Base-by-base conservation (phyloP, 2,113 vertebrate species). In the Semicossyphus pulcher region DNA sequence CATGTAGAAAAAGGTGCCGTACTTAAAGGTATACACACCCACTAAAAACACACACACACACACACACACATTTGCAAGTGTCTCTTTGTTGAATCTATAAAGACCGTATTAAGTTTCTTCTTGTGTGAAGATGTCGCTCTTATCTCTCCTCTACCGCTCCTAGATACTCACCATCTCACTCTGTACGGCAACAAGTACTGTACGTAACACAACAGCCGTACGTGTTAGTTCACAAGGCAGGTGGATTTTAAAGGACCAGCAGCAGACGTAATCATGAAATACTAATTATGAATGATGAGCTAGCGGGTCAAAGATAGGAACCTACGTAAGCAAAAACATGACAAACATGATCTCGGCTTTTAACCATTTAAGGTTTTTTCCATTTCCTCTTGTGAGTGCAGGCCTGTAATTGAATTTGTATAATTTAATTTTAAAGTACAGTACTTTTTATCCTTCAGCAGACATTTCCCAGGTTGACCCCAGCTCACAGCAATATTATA, bases 41-140 rank as follows among this genome's bases (percentile, higher is more conserved):
- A n/a, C n/a, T n/a, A n/a, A n/a, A n/a, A 18, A 52, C 2, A 47
- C 53, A 57, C 52, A 48, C 78, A 58, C n/a, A 63, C 37, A 25
- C 62, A 47, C 9, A 1, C 12, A 31, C 62, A 59, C 66, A 63
- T 54, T 44, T 72, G 21, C 3, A 31, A 49, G 14, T 14, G 51
- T 58, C 37, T 64, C 41, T 49, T 62, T 80, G 48, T 62, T 73
- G 0, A 21, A 20, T 52, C 3, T 32, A 26, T 65, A 64, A 81
- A 72, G 36, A n/a, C n/a, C n/a, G n/a, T n/a, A n/a, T n/a, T n/a
- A n/a, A n/a, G n/a, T n/a, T n/a, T n/a, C n/a, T n/a, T n/a, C n/a
- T n/a, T n/a, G n/a, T n/a, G n/a, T n/a, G n/a, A n/a, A n/a, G n/a
- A n/a, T n/a, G n/a, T n/a, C n/a, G n/a, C n/a, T n/a, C n/a, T n/a